Evolutionary conservation across 1,140 invertebrate species (phyloP).

Genomic region (Drosophila insularis): DNA sequence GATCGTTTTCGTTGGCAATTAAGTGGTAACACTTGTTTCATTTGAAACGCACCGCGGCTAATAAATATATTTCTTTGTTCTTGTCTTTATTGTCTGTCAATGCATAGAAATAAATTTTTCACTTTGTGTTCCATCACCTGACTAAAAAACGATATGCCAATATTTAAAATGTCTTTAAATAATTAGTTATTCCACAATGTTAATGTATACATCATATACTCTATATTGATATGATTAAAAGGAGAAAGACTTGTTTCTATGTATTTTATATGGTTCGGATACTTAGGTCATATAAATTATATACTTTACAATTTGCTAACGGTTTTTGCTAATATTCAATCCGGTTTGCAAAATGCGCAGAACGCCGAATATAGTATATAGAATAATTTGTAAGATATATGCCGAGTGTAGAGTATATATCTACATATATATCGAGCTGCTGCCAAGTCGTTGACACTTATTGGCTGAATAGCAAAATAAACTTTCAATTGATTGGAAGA

Average conservation of each 20-base stretch:
- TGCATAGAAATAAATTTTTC: background rate
- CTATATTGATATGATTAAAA: conserved; percentile 1
- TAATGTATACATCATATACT: background rate
- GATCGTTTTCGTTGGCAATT: conserved; percentile 42
- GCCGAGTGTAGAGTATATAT: conserved; percentile 36
- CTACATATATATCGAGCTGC: conserved; percentile 27
- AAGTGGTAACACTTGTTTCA: conserved; percentile 45
- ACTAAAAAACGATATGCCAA: background rate
- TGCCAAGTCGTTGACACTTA: conserved; percentile 61
- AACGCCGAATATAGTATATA: background rate
- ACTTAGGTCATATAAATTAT: conserved; percentile 30
- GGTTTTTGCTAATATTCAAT: conserved; percentile 41
- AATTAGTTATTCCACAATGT: background rate
- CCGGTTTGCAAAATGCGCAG: conserved; percentile 52
- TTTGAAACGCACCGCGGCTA: conserved; percentile 19
- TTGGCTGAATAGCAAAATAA: conserved; percentile 33
- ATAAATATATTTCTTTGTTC: conserved; percentile 31
- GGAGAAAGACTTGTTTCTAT: conserved; percentile 15
- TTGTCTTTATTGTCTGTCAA: background rate
- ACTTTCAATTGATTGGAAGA: conserved; percentile 34
- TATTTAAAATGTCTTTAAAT: background rate
- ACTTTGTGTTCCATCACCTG: background rate
- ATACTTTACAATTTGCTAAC: conserved; percentile 60
- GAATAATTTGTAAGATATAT: conserved; percentile 20
- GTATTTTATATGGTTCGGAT: background rate